Conservation (phyloP, 2,888 invertebrate genomes). For the Lordiphosa andalusiaca region DNA sequence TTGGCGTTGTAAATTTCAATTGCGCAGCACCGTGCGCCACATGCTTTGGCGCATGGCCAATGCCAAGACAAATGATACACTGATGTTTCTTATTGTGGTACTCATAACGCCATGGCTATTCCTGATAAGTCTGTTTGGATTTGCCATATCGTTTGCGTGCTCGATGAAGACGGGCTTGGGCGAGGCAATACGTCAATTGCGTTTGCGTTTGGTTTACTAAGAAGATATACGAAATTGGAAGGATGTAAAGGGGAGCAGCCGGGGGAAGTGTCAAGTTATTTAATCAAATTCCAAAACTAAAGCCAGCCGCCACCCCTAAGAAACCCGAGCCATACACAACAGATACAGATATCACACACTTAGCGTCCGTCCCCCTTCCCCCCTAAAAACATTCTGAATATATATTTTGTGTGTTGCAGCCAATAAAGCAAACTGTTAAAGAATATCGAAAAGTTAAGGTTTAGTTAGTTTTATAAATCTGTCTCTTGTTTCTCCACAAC, state of each 20-base stretch:
- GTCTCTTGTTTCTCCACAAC: too few species aligned
- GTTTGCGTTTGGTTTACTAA: constrained; percentile 21
- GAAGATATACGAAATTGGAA: background rate
- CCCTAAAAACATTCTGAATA: background rate
- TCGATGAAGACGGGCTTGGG: constrained; percentile 15
- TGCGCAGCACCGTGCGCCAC: constrained; percentile 53
- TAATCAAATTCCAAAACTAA: constrained; percentile 11
- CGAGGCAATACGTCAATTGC: constrained; percentile 13
- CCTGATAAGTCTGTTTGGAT: constrained; percentile 52
- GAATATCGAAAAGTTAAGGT: background rate
- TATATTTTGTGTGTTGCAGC: constrained; percentile 42
- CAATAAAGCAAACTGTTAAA: constrained; percentile 14
- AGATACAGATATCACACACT: background rate
- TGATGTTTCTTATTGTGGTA: constrained; percentile 52
- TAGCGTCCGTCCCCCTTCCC: too few species aligned
- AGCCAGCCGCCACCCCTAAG: too few species aligned
- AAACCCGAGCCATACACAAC: constrained; percentile 15
- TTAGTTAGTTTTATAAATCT: background rate
- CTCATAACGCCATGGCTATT: constrained; percentile 59
- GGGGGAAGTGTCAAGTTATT: background rate
- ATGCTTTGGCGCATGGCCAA: constrained; percentile 72
- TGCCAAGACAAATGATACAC: constrained; percentile 57
- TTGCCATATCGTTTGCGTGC: constrained; percentile 41
- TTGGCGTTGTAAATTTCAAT: constrained; percentile 45
- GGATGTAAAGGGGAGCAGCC: background rate